These are phyloP conservation scores for Odontothrips loti DNA, from an alignment of 2,888 invertebrate genomes.

Conservation along the genomic window DNA sequence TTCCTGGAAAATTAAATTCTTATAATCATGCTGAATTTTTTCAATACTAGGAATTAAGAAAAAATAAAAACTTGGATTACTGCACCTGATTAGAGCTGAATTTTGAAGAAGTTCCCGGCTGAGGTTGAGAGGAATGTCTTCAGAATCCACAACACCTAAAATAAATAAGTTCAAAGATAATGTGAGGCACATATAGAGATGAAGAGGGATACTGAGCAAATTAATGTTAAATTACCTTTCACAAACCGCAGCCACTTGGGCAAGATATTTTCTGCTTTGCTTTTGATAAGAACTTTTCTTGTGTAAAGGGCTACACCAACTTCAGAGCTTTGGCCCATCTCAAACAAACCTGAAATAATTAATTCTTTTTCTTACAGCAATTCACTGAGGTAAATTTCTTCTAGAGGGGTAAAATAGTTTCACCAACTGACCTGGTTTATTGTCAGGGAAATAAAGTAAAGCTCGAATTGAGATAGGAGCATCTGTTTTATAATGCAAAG, in stretches of 20 bases:
- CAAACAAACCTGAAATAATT: slow-evolving; percentile 66
- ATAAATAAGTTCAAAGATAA: slow-evolving; percentile 33
- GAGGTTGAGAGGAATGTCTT: slow-evolving; percentile 95
- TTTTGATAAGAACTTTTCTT: slow-evolving; percentile 88
- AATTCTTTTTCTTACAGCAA: neutral
- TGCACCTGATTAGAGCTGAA: slow-evolving; percentile 76
- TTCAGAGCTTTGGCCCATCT: slow-evolving; percentile 79
- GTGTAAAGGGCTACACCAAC: slow-evolving; percentile 87
- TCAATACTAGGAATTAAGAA: slow-evolving; percentile 32
- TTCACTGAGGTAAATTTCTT: slow-evolving; percentile 29
- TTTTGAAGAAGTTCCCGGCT: slow-evolving; percentile 95
- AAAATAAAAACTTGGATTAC: too few species aligned
- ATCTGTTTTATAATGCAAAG: slow-evolving; percentile 88
- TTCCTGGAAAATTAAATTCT: slow-evolving; percentile 55
- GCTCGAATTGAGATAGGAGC: slow-evolving; percentile 88
- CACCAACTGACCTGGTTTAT: slow-evolving; percentile 60
- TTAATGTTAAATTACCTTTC: slow-evolving; percentile 58
- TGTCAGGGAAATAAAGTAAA: slow-evolving; percentile 88
- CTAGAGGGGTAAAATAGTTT: slow-evolving; percentile 24
- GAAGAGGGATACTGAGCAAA: slow-evolving; percentile 15
- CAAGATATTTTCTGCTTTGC: slow-evolving; percentile 80
- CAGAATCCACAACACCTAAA: slow-evolving; percentile 90
- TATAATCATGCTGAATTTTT: slow-evolving; percentile 22
- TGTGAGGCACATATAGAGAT: neutral
- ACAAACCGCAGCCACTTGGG: slow-evolving; percentile 95